Base-by-base conservation (phyloP, 35 echinoderm and acorn worm species). In the Acanthaster planci region DNA sequence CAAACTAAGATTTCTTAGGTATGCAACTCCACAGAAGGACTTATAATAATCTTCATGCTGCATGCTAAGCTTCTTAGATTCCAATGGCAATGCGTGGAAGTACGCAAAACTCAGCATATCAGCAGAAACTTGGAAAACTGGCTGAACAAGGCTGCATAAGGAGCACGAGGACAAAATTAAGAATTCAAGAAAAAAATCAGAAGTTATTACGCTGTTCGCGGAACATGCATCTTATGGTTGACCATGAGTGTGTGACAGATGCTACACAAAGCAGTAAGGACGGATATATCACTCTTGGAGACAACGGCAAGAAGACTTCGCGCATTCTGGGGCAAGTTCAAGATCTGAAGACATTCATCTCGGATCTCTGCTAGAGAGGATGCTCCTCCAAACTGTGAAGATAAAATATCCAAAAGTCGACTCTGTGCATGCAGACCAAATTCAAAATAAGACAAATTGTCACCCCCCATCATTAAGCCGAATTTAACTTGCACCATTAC, bases 181-280 rank as follows among this genome's bases (percentile, higher is more conserved):
- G 17, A 78, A 10, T 4, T 26, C 17, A 40, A 50, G 19, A 50
- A 47, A 19, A 78, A 23, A 39, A 38, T 40, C 37, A 22, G 3
- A 10, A 39, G 6, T 30, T 79, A 75, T 87, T 85, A 97, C 94
- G 80, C 90, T 77, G 87, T 90, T 78, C 87, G 90, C 16, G 87
- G 95, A 27, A 93, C 95, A 90, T 93, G 87, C 18, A 93, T 84
- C 23, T 81, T 93, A 38, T 97, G 95, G 34, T 93, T 84, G 12
- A 89, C 81, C 84, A 97, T 93, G 55, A 97, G 60, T 5, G 88
- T 58, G 40, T 94, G 92, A 40, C 91, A 97, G 60, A 93, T 88
- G 16, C 57, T 86, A 83, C 92, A 94, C 1, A 94, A 50, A 0
- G 84, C 88, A 30, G 84, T 94, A 15, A 94, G 84, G 30, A 82